Percentiles rank a stretch among this genome's conserved stretches.
These are phyloP conservation scores for Pteruthius melanotis DNA, from an alignment of 2,113 vertebrate species.

Conservation along the genomic window DNA sequence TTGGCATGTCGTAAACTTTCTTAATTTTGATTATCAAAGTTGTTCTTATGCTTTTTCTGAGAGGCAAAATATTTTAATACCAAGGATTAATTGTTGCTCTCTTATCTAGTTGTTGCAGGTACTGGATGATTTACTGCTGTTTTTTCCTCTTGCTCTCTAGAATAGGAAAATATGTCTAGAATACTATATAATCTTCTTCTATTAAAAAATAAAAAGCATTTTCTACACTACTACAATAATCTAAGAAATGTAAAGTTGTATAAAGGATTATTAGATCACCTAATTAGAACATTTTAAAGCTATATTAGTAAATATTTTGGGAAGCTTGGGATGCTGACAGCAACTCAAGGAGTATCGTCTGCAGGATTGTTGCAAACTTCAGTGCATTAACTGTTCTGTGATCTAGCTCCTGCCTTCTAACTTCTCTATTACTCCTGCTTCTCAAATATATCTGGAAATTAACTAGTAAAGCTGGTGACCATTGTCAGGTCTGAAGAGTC, in stretches of 20 bases:
- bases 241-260: neutral
- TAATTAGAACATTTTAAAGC: neutral
- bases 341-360: rapidly evolving
- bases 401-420: neutral
- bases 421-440: neutral
- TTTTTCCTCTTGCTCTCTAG: neutral
- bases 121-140: conserved; percentile 1
- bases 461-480: neutral
- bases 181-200: neutral
- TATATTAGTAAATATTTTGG: neutral
- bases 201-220: neutral
- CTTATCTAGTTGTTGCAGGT: conserved; percentile 39
- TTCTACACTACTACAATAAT: neutral
- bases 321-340: neutral
- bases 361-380: neutral
- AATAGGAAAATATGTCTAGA: neutral
- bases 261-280: neutral
- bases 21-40: conserved; percentile 33
- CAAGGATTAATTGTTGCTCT: conserved; percentile 37
- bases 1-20: conserved; percentile 5
- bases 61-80: conserved; percentile 30
- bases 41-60: conserved; percentile 14
- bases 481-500: neutral
- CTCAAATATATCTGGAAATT: neutral
- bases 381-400: neutral